Evolutionary conservation across 2,888 invertebrate genomes (phyloP).

Genomic region (Papilio elwesi): DNA sequence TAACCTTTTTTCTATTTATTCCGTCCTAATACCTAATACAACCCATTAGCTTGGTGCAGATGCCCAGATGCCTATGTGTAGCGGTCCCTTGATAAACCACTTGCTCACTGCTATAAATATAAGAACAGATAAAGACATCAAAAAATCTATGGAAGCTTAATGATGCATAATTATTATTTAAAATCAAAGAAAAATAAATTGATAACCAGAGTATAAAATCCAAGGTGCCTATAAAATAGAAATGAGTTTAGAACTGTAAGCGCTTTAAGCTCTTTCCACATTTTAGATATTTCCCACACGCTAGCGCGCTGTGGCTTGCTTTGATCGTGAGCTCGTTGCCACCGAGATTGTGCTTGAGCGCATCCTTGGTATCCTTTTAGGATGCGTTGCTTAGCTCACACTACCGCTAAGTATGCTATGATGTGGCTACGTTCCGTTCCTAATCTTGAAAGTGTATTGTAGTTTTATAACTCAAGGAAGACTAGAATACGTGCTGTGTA

Average conservation of each 20-base stretch:
- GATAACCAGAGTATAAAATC: no score
- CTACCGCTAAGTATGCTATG: background rate
- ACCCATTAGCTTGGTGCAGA: no score
- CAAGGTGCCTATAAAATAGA: background rate
- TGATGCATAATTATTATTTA: no score
- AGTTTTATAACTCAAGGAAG: background rate
- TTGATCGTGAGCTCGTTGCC: conserved; percentile 1
- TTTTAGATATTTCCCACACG: conserved; percentile 23
- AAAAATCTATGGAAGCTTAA: no score
- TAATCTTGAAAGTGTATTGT: background rate
- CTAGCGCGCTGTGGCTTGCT: conserved; percentile 6
- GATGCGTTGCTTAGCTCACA: background rate
- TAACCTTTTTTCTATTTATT: no score
- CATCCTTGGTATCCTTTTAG: conserved; percentile 12
- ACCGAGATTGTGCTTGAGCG: conserved; percentile 16
- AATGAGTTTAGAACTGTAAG: conserved; percentile 6
- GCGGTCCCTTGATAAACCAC: no score
- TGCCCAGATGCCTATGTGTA: no score
- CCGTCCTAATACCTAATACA: no score
- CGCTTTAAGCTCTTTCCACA: conserved; percentile 3
- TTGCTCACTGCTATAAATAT: no score
- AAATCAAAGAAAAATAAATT: no score
- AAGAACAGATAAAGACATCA: no score
- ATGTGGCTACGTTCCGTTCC: background rate
- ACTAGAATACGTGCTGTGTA: background rate